A percentile compares a stretch with the other conserved stretches of the same genome.
These are phyloP conservation scores for Crotalus viridis DNA, from an alignment of 2,113 vertebrate species.

Conservation along the genomic window DNA sequence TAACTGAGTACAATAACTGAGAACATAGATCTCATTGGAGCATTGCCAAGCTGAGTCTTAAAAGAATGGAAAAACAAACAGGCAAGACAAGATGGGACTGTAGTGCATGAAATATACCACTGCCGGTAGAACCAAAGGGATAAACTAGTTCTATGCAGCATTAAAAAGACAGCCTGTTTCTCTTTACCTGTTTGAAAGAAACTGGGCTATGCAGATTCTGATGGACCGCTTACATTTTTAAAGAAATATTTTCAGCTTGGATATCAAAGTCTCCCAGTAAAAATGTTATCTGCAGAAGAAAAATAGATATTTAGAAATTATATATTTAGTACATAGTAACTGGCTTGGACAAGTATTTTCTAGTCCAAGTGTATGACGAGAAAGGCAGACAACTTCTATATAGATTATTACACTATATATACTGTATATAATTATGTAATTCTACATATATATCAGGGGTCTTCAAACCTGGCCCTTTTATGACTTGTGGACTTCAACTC, in stretches of 20 bases:
- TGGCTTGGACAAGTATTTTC: not conserved
- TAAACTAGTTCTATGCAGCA: not conserved
- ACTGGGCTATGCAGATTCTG: not conserved
- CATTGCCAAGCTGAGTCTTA: not conserved
- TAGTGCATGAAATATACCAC: not conserved
- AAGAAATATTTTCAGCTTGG: not conserved
- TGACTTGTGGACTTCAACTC: too few species aligned
- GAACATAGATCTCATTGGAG: not conserved
- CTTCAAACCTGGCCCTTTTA: too few species aligned
- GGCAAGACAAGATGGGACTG: not conserved
- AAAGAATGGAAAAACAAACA: not conserved
- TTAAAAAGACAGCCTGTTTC: not conserved
- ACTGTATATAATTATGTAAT: too few species aligned
- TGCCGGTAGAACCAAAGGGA: not conserved
- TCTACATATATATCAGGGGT: too few species aligned
- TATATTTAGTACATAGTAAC: not conserved
- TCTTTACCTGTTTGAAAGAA: not conserved
- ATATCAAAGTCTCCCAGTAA: not conserved
- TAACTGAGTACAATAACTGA: not conserved
- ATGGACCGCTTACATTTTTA: not conserved
- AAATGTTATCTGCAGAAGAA: not conserved
- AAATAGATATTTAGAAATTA: not conserved
- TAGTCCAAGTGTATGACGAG: not conserved
- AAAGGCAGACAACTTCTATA: not conserved
- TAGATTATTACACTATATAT: not conserved